These are phyloP conservation scores for Iselma pallidipennis DNA, from an alignment of 2,888 invertebrate genomes.

Conservation along the genomic window DNA sequence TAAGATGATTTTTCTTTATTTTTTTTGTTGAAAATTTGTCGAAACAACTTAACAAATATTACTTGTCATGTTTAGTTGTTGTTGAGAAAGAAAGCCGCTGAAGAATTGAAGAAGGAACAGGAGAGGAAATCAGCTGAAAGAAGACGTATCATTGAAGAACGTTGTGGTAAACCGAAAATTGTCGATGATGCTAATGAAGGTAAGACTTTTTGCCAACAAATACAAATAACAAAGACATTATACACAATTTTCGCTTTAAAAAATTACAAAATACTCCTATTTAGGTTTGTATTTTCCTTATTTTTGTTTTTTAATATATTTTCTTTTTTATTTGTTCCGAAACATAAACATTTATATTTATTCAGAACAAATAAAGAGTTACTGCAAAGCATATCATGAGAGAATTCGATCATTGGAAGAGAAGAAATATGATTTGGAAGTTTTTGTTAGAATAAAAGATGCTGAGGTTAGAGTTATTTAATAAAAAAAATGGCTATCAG, in stretches of 20 bases:
- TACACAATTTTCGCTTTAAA: conserved; percentile 8
- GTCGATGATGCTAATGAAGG: conserved; percentile 94
- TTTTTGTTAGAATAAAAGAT: conserved; percentile 97
- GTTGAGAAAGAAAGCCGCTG: conserved; percentile 99
- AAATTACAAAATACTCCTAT: conserved; percentile 5
- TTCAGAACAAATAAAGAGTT: conserved; percentile 73
- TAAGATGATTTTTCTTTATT: conserved; percentile 59
- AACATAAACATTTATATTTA: conserved; percentile 29
- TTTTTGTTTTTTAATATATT: conserved; percentile 11
- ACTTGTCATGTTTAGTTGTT: conserved; percentile 70
- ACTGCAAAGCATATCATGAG: conserved; percentile 83
- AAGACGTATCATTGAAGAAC: conserved; percentile 94
- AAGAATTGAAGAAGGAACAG: conserved; percentile 99
- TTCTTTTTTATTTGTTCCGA: conserved; percentile 13
- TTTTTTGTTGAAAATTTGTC: not conserved
- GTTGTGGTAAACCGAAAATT: conserved; percentile 91
- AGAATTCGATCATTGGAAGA: conserved; percentile 89
- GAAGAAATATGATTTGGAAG: conserved; percentile 98
- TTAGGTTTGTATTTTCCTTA: conserved; percentile 1
- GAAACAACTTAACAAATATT: not conserved
- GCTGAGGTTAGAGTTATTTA: conserved; percentile 79
- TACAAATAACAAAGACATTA: not conserved
- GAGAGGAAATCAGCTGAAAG: conserved; percentile 98
- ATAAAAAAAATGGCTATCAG: conserved; percentile 17
- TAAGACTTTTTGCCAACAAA: conserved; percentile 53